Evolutionary conservation across 2,888 invertebrate genomes (phyloP), one percentile per base, ranked within the genome.

Genomic region (Agrochola macilenta): DNA sequence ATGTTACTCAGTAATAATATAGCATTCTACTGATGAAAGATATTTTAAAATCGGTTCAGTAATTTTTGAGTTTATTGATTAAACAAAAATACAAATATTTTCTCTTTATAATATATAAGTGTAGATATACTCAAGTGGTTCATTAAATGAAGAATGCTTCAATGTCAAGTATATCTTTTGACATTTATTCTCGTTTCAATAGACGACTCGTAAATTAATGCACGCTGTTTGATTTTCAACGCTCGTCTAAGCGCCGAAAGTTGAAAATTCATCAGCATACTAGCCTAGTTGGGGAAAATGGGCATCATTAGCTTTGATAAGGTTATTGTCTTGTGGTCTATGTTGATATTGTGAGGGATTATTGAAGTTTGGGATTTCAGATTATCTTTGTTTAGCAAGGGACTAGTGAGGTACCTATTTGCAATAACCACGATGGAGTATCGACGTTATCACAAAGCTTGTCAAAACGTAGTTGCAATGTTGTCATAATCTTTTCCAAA

Each of bases 321-420:
- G 12, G 35, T 52, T 39, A 20, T 52, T 52, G 39, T n/a, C n/a
- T 63, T 39, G 49, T 30, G 30, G 70, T 46, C 35, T 71, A n/a
- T 64, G 64, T 71, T 35, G 64, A 49, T 49, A 23, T 49, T 66
- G 20, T 8, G 30, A 66, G 30, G 49, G 30, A 66, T 49, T 66
- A 30, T 66, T 66, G 46, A 17, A 65, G n/a, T 49, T 49, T 64
- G 30, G 46, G 20, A 65, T 35, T 35, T 26, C 11, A 12, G n/a
- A 12, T 35, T 35, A 49, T n/a, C 30, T 64, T 64, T 49, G 49
- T 35, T 49, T 64, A 30, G 9, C 23, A 17, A 5, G 0, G 8
- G 23, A 63, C 46, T 63, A 60, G 12, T 20, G 14, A 43, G 52
- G 14, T 17, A n/a, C n/a, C n/a, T n/a, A n/a, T 39, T n/a, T n/a